These are phyloP conservation scores for Gymnoscopelus braueri DNA, from an alignment of 2,797 vertebrate genomes.

Conservation along the genomic window DNA sequence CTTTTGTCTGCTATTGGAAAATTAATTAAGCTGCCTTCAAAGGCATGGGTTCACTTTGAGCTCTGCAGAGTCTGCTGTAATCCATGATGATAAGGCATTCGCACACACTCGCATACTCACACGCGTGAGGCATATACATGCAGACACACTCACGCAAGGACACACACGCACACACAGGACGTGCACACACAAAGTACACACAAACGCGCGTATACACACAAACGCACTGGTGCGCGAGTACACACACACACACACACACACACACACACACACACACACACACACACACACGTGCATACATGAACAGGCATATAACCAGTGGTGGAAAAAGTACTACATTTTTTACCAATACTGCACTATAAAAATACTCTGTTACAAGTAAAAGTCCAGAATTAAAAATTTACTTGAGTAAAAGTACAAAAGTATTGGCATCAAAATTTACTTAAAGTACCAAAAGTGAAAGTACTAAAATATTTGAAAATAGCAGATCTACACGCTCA, in stretches of 20 bases:
- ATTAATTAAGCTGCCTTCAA: conserved; percentile 65
- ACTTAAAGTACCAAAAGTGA: too few relatives aligned
- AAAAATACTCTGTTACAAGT: too few relatives aligned
- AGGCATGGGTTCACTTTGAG: conserved; percentile 33
- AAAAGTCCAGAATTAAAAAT: too few relatives aligned
- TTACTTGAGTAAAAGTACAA: too few relatives aligned
- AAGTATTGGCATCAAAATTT: too few relatives aligned
- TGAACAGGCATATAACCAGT: too few relatives aligned
- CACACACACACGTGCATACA: too few relatives aligned
- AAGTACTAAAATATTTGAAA: too few relatives aligned
- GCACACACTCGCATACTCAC: conserved; percentile 41
- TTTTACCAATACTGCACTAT: too few relatives aligned
- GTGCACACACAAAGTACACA: conserved; percentile 27
- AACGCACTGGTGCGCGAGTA: conserved; percentile 24
- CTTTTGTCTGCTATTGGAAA: conserved; percentile 46
- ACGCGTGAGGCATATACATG: not conserved
- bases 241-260: not conserved
- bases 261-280: too few relatives aligned
- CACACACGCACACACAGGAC: conserved; percentile 39
- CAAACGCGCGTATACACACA: conserved; percentile 28
- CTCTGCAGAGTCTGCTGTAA: conserved; percentile 45
- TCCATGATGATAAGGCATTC: conserved; percentile 52
- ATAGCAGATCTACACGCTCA: too few relatives aligned
- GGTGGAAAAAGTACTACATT: too few relatives aligned
- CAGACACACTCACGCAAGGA: conserved; percentile 36